phyloP scores from a whole-genome alignment of 2,113 vertebrate genomes.

The Cryptomyrus ogoouensis region DNA sequence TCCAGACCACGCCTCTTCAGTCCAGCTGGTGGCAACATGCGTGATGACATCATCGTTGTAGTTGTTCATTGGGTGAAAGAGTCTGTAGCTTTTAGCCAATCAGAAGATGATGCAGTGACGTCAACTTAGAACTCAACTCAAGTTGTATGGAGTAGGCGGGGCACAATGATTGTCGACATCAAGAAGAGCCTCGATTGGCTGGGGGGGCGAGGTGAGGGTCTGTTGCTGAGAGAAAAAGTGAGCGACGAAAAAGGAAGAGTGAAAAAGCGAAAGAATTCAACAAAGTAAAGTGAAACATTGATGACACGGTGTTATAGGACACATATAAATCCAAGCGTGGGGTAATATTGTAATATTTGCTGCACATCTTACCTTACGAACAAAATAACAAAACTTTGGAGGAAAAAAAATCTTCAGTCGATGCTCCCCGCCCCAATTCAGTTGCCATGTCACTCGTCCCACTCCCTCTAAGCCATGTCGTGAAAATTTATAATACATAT shows the following conservation, averaged over 20 bases:
- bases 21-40: constrained; percentile 79
- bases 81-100: constrained; percentile 51
- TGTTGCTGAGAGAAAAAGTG: constrained; percentile 73
- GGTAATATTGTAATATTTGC: not conserved
- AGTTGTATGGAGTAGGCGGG: constrained; percentile 50
- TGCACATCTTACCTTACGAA: not conserved
- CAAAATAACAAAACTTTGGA: constrained; percentile 8
- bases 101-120: constrained; percentile 52
- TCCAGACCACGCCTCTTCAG: constrained; percentile 60
- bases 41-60: constrained; percentile 64
- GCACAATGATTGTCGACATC: constrained; percentile 45
- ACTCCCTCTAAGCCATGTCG: not conserved
- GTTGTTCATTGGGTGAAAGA: constrained; percentile 53
- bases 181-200: constrained; percentile 55
- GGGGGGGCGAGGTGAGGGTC: constrained; percentile 51
- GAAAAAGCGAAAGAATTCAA: constrained; percentile 20
- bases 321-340: not conserved
- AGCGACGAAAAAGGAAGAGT: constrained; percentile 34
- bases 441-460: constrained; percentile 14
- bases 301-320: not conserved
- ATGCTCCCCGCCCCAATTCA: constrained; percentile 13
- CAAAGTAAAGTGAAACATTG: not conserved
- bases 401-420: not conserved
- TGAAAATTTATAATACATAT: constrained; percentile 13
- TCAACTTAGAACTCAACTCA: constrained; percentile 51